A percentile compares a stretch with the other conserved stretches of the same genome.
Evolutionary conservation across 2,113 vertebrate genomes (phyloP).

Genomic region (Toxostoma redivivum): DNA sequence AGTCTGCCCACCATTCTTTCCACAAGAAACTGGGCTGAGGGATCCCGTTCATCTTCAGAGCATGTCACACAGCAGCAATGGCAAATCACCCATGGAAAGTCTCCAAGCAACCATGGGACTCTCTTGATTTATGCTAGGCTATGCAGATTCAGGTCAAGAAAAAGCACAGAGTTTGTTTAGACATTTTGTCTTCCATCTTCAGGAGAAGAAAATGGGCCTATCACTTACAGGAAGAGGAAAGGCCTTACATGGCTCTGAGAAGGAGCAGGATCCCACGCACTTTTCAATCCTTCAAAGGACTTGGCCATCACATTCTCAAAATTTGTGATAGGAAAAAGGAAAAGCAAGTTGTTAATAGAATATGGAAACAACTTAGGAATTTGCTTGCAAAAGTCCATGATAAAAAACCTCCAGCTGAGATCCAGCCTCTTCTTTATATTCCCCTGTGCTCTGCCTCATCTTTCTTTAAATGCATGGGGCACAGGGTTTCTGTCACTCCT

Average conservation of each 20-base stretch:
- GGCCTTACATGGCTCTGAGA: background rate
- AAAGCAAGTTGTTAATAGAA: background rate
- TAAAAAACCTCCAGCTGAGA: background rate
- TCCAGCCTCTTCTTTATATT: background rate
- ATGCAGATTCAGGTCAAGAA: background rate
- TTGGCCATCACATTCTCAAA: background rate
- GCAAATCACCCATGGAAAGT: background rate
- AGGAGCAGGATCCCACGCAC: background rate
- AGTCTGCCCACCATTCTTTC: background rate
- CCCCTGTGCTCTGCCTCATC: background rate
- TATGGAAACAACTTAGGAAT: background rate
- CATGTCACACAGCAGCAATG: rapidly evolving
- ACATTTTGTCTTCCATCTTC: background rate
- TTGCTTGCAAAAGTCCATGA: background rate
- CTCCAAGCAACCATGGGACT: background rate
- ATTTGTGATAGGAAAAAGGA: background rate
- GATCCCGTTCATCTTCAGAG: background rate
- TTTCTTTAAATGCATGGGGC: background rate
- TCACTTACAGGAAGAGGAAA: background rate
- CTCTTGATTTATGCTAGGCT: background rate
- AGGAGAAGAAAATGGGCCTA: background rate
- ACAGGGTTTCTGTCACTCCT: background rate
- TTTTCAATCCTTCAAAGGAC: background rate
- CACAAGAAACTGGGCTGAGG: background rate
- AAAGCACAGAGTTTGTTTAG: background rate